Percentiles rank a stretch among this genome's conserved stretches.
phyloP scores from a whole-genome alignment of 2,888 invertebrate species.

The Tipula unca region DNA sequence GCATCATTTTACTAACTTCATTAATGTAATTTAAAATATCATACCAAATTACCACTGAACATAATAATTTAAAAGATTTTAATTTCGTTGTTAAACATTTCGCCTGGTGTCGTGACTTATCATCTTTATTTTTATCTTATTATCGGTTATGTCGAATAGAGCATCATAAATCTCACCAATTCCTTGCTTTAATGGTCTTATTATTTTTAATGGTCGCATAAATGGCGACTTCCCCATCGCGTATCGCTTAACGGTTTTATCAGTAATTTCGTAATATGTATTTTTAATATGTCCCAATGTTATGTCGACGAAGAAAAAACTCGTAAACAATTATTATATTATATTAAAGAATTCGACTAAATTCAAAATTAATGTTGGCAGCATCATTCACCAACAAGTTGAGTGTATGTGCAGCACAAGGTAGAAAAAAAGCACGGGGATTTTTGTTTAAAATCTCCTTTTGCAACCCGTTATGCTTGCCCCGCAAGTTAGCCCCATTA shows the following conservation, averaged over 20 bases:
- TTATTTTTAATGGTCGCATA: too few species aligned
- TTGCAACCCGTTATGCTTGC: too few species aligned
- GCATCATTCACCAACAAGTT: constrained; percentile 31
- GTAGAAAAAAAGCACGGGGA: too few species aligned
- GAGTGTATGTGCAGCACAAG: constrained; percentile 18
- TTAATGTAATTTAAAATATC: not conserved
- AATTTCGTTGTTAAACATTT: too few species aligned
- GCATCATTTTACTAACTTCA: not conserved
- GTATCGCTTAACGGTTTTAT: too few species aligned
- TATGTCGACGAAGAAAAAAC: constrained; percentile 29
- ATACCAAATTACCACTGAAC: not conserved
- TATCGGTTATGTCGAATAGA: not conserved
- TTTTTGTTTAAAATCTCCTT: too few species aligned
- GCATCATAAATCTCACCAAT: not conserved
- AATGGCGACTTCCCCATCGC: too few species aligned
- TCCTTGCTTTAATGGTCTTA: not conserved
- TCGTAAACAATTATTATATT: not conserved
- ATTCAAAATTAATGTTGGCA: not conserved
- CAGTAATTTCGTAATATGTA: too few species aligned
- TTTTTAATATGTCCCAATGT: constrained; percentile 24
- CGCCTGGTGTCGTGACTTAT: not conserved
- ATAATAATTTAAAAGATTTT: too few species aligned
- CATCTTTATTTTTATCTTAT: not conserved
- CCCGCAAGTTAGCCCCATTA: too few species aligned
- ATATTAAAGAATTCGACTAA: constrained; percentile 23